Conservation (phyloP, 2,888 invertebrate species). For the Trissonchulus sp. region DNA sequence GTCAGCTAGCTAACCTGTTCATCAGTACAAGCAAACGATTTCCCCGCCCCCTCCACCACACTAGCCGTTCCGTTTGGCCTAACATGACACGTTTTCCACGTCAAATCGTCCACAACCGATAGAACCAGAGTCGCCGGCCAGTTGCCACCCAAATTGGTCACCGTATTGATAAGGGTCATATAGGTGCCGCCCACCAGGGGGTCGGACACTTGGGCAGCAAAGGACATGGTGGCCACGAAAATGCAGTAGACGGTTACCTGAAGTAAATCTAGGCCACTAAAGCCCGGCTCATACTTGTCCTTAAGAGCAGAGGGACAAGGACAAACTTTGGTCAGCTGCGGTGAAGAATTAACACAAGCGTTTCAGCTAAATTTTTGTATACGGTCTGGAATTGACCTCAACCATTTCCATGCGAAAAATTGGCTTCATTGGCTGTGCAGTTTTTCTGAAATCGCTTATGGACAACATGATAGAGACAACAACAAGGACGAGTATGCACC, state of each 20-base stretch:
- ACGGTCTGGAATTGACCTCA: no score
- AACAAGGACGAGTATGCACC: background rate
- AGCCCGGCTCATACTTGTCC: no score
- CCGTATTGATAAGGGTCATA: slow-evolving; percentile 94
- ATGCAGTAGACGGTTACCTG: slow-evolving; percentile 87
- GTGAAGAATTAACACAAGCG: no score
- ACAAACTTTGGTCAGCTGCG: no score
- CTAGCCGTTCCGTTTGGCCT: background rate
- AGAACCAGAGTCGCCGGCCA: slow-evolving; percentile 66
- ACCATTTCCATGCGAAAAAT: no score
- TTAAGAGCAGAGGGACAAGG: no score
- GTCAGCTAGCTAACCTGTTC: background rate
- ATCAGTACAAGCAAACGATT: background rate
- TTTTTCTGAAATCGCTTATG: no score
- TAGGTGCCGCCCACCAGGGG: slow-evolving; percentile 95
- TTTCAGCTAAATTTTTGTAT: no score
- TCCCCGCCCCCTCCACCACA: background rate
- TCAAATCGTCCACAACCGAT: slow-evolving; percentile 46
- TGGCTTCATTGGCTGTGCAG: no score
- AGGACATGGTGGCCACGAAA: slow-evolving; percentile 96
- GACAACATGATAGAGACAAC: no score
- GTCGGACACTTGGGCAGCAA: slow-evolving; percentile 93
- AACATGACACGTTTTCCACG: slow-evolving; percentile 44
- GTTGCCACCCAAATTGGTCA: slow-evolving; percentile 92
- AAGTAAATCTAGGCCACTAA: no score